Percentiles rank a stretch among this genome's conserved stretches.
These are phyloP conservation scores for Phoronis australis DNA, from an alignment of 2,888 invertebrate genomes.

Conservation along the genomic window DNA sequence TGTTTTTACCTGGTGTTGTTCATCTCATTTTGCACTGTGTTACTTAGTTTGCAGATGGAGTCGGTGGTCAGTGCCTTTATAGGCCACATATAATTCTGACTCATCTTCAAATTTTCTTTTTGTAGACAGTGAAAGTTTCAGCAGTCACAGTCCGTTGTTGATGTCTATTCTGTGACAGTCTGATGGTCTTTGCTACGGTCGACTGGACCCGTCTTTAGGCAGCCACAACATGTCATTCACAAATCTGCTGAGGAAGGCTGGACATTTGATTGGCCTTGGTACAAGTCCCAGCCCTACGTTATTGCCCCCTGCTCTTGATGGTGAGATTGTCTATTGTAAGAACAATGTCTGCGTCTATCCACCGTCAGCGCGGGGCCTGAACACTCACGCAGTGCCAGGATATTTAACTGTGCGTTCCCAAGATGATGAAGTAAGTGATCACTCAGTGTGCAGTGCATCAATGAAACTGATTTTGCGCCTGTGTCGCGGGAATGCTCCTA, in stretches of 20 bases:
- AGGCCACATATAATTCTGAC: too few species aligned
- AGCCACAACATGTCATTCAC: constrained; percentile 32
- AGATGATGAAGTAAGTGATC: constrained; percentile 50
- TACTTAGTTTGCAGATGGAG: constrained; percentile 10
- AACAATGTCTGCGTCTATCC: constrained; percentile 98
- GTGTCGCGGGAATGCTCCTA: too few species aligned
- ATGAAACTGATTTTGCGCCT: too few species aligned
- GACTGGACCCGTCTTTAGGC: too few species aligned
- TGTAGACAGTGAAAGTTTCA: too few species aligned
- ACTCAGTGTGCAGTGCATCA: too few species aligned
- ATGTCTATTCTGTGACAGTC: too few species aligned
- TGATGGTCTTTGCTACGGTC: too few species aligned
- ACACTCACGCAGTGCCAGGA: constrained; percentile 83
- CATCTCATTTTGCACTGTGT: too few species aligned
- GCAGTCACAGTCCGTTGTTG: too few species aligned
- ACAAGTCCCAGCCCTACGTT: constrained; percentile 24
- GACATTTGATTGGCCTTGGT: constrained; percentile 42
- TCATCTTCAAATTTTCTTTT: too few species aligned
- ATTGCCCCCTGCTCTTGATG: constrained; percentile 52
- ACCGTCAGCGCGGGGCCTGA: constrained; percentile 74
- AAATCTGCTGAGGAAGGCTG: constrained; percentile 47
- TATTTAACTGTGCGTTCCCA: constrained; percentile 76
- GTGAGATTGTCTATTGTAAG: constrained; percentile 63
- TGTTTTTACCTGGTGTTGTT: too few species aligned
- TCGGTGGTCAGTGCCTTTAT: constrained; percentile 13